Base-by-base conservation (phyloP, 2,888 invertebrate genomes). In the Malachius bipustulatus region DNA sequence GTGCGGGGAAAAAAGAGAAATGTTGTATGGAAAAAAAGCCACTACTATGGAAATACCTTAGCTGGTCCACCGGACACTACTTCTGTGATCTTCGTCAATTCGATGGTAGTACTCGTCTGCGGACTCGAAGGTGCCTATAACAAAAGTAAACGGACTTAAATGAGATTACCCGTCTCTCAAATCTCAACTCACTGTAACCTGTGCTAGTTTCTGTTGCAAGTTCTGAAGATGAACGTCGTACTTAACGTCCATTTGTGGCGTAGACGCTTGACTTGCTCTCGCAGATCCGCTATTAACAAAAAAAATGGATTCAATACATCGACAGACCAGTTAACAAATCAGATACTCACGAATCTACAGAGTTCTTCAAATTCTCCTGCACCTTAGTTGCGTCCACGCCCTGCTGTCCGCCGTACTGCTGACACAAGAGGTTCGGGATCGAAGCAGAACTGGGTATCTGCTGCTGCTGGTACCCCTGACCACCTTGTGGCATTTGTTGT, bases 151-250 rank as follows among this genome's bases (percentile, higher is more conserved):
- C 12, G 16, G 10, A 10, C n/a, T 6, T 11, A 34, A 27, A 33
- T 13, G 12, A 39, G 24, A 14, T 31, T 8, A 19, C 6, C 6
- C n/a, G 24, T 6, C n/a, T 6, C 24, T 19, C 24, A 19, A 27
- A 13, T 9, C 14, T 28, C 12, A 35, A 54, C 68, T 65, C 54
- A 73, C 73, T 50, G 57, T 56, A 27, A 47, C 47, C 43, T 56
- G 54, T 30, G 74, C 70, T 26, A 80, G 63, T 54, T 80, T 79
- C 54, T 81, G 78, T 48, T 81, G 81, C 42, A 81, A 60, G 31
- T 71, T 72, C 48, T 77, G 70, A 69, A 80, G 72, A 55, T 79
- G 78, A 30, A 73, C 69, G 54, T 70, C 76, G 57, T 80, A 77
- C 2, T 71, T 67, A 38, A 73, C 72, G 41, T 67, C 67, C 47